phyloP scores from a whole-genome alignment of 2,113 vertebrate genomes.

The Actinemys pallida region DNA sequence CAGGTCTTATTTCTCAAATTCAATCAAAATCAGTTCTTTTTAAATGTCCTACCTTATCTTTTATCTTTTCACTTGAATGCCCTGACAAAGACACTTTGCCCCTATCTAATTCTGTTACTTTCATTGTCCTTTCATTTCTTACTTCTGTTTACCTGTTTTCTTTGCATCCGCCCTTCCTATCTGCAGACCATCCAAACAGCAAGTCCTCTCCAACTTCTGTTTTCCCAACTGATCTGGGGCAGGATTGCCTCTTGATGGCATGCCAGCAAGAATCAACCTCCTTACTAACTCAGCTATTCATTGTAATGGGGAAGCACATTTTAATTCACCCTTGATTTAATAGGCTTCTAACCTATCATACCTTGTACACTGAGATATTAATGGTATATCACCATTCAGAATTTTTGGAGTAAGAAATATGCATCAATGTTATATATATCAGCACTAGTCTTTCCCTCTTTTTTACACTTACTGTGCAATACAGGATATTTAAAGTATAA shows the following conservation, averaged over 20 bases:
- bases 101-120: not conserved
- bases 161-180: not conserved
- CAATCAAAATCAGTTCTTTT: not conserved
- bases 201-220: not conserved
- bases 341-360: not conserved
- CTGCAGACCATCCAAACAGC: not conserved
- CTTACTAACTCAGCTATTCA: not conserved
- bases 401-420: not conserved
- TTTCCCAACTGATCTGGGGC: not conserved
- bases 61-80: not conserved
- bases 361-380: not conserved
- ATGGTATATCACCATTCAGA: not conserved
- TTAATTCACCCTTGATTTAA: not conserved
- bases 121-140: not conserved
- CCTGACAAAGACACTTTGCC: not conserved
- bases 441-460: not conserved
- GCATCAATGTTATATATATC: not conserved
- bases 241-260: not conserved
- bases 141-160: accelerated
- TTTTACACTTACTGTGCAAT: not conserved
- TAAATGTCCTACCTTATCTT: not conserved
- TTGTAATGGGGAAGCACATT: not conserved
- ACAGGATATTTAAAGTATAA: not conserved
- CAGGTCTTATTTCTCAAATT: conserved; percentile 28
- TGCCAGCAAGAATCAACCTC: not conserved